Conservation (phyloP, 2,888 invertebrate species). For the Acleris emargana region DNA sequence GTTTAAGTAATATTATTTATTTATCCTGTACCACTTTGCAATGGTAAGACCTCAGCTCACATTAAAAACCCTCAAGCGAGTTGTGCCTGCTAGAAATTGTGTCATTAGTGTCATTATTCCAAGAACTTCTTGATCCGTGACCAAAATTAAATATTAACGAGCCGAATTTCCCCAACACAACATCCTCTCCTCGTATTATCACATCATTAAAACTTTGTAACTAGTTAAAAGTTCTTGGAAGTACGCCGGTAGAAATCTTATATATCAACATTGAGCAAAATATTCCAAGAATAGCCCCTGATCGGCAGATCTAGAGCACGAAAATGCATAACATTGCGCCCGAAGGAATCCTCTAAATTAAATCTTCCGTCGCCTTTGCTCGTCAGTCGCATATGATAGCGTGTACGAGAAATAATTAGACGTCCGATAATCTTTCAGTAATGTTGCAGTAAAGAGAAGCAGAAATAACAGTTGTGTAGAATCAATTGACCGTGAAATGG, state of each 20-base stretch:
- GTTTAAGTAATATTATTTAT: too few relatives aligned
- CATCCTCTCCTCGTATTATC: too few relatives aligned
- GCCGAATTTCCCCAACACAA: too few relatives aligned
- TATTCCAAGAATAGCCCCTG: slow-evolving; percentile 10
- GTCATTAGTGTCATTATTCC: too few relatives aligned
- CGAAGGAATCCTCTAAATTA: neutral
- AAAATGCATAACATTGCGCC: slow-evolving; percentile 22
- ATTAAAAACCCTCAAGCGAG: too few relatives aligned
- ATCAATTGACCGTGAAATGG: slow-evolving; percentile 14
- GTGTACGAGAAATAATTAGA: neutral
- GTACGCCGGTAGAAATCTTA: neutral
- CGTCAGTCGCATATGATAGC: neutral
- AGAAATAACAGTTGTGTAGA: neutral
- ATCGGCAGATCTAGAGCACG: slow-evolving; percentile 9
- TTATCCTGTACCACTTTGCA: too few relatives aligned
- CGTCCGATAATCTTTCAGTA: neutral
- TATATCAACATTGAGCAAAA: neutral
- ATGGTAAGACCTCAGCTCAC: too few relatives aligned
- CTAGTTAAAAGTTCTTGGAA: too few relatives aligned
- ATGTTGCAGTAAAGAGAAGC: neutral
- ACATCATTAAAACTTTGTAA: too few relatives aligned
- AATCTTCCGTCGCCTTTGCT: neutral
- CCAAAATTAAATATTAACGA: too few relatives aligned
- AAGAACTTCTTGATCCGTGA: too few relatives aligned
- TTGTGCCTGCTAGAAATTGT: too few relatives aligned